Evolutionary conservation across 2,888 invertebrate species (phyloP).

Genomic region (Drosophila pseudotalamancana): DNA sequence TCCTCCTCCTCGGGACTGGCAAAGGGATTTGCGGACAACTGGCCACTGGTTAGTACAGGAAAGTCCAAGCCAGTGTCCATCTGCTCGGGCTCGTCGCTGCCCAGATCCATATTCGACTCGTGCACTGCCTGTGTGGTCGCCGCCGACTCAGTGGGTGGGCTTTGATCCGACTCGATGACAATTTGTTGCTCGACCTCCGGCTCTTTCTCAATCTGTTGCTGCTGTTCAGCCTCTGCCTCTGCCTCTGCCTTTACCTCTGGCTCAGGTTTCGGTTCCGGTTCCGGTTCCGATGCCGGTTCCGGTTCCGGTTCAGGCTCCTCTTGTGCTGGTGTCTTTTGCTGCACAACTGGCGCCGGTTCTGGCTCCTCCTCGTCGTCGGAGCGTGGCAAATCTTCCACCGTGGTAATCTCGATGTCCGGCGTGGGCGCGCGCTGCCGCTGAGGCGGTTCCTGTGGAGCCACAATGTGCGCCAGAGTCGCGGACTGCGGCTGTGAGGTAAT

Average conservation of each 20-base stretch:
- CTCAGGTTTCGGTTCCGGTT: conserved; percentile 24
- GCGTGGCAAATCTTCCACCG: conserved; percentile 83
- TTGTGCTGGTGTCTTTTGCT: neutral
- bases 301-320: conserved; percentile 73
- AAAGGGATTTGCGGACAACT: conserved; percentile 85
- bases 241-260: conserved; percentile 30
- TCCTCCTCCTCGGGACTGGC: conserved; percentile 84
- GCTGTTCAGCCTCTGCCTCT: conserved; percentile 21
- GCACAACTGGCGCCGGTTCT: conserved; percentile 41
- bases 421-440: conserved; percentile 81
- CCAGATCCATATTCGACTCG: conserved; percentile 64
- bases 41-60: conserved; percentile 77
- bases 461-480: conserved; percentile 69
- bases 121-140: conserved; percentile 65
- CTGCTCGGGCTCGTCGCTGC: conserved; percentile 77
- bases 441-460: conserved; percentile 70
- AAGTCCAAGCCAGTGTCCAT: conserved; percentile 84
- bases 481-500: conserved; percentile 83
- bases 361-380: conserved; percentile 84
- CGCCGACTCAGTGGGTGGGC: conserved; percentile 79
- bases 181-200: conserved; percentile 21
- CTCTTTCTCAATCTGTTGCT: conserved; percentile 31
- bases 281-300: conserved; percentile 1
- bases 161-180: conserved; percentile 72
- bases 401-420: conserved; percentile 84